Conservation (phyloP, 2,888 invertebrate species). For the Microchrysa polita region DNA sequence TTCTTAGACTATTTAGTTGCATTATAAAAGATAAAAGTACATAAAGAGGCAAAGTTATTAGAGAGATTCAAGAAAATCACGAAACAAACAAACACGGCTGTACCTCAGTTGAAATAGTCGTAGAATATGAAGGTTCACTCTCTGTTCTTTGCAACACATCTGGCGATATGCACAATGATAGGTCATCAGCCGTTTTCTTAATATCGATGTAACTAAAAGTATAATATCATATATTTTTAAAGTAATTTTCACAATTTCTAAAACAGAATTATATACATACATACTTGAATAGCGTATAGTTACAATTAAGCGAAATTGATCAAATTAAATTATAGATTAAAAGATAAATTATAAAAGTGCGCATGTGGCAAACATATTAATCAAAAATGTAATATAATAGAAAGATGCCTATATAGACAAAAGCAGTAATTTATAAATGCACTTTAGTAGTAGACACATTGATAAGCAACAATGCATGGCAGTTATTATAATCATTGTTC, state of each 20-base stretch:
- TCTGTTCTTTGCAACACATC: slow-evolving; percentile 72
- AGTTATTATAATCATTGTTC: too few species aligned
- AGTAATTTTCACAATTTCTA: neutral
- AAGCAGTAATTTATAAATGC: too few species aligned
- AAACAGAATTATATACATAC: neutral
- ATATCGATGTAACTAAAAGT: slow-evolving; percentile 75
- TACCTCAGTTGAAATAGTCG: slow-evolving; percentile 74
- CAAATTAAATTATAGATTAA: too few species aligned
- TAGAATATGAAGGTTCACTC: slow-evolving; percentile 71
- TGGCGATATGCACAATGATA: slow-evolving; percentile 76
- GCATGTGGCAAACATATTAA: too few species aligned
- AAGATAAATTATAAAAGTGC: too few species aligned
- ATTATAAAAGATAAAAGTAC: slow-evolving; percentile 11
- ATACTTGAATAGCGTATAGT: neutral
- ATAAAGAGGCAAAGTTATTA: neutral
- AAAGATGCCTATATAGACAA: too few species aligned
- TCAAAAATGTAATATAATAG: too few species aligned
- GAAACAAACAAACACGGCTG: slow-evolving; percentile 42
- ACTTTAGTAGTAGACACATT: too few species aligned
- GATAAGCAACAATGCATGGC: too few species aligned
- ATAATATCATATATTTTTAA: too few species aligned
- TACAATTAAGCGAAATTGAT: too few species aligned
- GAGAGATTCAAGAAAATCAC: neutral
- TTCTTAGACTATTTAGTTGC: slow-evolving; percentile 2
- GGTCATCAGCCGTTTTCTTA: slow-evolving; percentile 74